Conservation (phyloP, 2,888 invertebrate species). For the Pachliopta kotzebuea region DNA sequence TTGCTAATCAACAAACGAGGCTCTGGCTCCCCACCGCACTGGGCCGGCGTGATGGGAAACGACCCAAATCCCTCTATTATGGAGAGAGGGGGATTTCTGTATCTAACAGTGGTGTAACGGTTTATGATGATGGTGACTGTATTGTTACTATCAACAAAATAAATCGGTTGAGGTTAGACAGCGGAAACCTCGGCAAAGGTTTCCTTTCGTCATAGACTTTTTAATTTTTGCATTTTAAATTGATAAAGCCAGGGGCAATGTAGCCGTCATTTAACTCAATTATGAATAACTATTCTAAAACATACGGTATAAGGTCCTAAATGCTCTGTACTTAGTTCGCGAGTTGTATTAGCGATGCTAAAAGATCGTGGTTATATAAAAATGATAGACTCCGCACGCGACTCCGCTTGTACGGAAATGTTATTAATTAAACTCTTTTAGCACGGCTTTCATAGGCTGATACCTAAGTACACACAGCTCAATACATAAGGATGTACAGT, state of each 20-base stretch:
- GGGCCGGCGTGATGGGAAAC: too few species aligned
- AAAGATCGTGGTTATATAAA: slow-evolving; percentile 23
- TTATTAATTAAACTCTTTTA: slow-evolving; percentile 7
- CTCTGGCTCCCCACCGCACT: too few species aligned
- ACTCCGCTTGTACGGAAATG: slow-evolving; percentile 19
- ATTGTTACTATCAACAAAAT: too few species aligned
- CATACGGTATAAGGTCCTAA: slow-evolving; percentile 1
- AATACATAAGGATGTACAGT: too few species aligned
- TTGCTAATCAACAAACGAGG: too few species aligned
- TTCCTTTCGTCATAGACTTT: slow-evolving; percentile 12
- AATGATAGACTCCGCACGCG: slow-evolving; percentile 15
- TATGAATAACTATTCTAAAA: not conserved
- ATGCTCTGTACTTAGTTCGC: not conserved
- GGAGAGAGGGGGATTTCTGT: too few species aligned
- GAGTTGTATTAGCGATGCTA: slow-evolving; percentile 9
- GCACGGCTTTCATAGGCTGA: slow-evolving; percentile 3
- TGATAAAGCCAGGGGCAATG: slow-evolving; percentile 16
- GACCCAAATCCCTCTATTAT: too few species aligned
- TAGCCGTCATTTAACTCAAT: not conserved
- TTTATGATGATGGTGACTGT: too few species aligned
- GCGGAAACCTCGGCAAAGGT: slow-evolving; percentile 5
- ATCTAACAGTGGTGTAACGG: too few species aligned
- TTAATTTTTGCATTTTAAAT: slow-evolving; percentile 12
- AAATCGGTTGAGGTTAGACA: not conserved
- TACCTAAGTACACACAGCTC: too few species aligned